These are phyloP conservation scores for Helicolenus hilgendorfi DNA, from an alignment of 2,797 vertebrate genomes.

Conservation along the genomic window DNA sequence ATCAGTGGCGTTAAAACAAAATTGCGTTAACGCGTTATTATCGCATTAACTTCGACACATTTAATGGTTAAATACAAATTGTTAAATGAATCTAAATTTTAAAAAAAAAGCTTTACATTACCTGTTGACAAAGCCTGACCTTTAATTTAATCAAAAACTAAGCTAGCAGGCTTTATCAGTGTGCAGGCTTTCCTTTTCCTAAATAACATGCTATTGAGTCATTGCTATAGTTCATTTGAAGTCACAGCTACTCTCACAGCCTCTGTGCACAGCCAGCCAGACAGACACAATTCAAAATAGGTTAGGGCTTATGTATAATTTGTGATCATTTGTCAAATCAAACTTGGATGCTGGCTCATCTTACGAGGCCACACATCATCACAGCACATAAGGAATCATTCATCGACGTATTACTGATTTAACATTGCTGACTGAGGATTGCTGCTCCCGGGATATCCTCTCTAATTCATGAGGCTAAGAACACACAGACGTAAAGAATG, in stretches of 20 bases:
- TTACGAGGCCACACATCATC: neutral
- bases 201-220: neutral
- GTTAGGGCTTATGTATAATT: slow-evolving; percentile 1
- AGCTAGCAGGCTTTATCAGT: neutral
- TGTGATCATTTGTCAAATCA: slow-evolving; percentile 29
- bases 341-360: neutral
- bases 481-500: neutral
- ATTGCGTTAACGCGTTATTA: no score
- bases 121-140: neutral
- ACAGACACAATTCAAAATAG: neutral
- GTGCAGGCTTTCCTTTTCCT: neutral
- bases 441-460: slow-evolving; percentile 16
- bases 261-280: neutral
- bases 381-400: neutral
- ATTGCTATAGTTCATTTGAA: neutral
- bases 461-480: slow-evolving; percentile 32
- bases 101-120: neutral
- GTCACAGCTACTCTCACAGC: neutral
- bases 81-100: neutral
- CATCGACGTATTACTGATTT: slow-evolving; percentile 7
- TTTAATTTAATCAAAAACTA: neutral
- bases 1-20: no score
- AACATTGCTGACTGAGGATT: neutral
- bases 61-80: neutral
- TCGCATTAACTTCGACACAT: no score